Percentiles rank a stretch among this genome's conserved stretches.
Evolutionary conservation across 2,888 invertebrate species (phyloP).

Genomic region (Pyrocoelia pectoralis): DNA sequence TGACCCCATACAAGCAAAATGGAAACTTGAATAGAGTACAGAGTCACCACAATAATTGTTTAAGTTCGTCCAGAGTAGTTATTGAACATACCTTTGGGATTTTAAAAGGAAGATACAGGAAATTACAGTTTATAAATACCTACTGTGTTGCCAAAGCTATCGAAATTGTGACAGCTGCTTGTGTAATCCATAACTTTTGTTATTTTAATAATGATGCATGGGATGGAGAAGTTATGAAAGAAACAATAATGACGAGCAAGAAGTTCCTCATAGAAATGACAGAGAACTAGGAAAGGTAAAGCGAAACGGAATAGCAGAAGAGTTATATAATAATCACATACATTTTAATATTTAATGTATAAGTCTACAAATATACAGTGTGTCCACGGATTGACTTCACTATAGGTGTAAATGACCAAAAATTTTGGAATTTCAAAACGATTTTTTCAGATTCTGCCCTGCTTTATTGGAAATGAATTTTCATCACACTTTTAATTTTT

Average conservation of each 20-base stretch:
- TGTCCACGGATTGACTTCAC: too few species aligned
- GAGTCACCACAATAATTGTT: neutral
- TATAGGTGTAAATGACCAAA: too few species aligned
- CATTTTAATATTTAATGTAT: too few species aligned
- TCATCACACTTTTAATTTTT: too few species aligned
- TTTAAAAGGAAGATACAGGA: constrained; percentile 19
- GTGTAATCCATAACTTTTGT: constrained; percentile 19
- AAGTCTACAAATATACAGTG: too few species aligned
- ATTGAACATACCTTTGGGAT: constrained; percentile 24
- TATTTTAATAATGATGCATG: constrained; percentile 24
- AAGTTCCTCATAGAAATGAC: neutral
- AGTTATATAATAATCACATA: too few species aligned
- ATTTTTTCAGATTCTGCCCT: too few species aligned
- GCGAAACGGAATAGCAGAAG: too few species aligned
- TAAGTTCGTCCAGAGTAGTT: neutral
- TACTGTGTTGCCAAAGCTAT: constrained; percentile 18
- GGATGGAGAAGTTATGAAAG: neutral
- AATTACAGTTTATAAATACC: constrained; percentile 14
- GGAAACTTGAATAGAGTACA: neutral
- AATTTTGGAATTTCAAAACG: too few species aligned
- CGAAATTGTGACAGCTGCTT: constrained; percentile 19
- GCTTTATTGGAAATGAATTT: too few species aligned
- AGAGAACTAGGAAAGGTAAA: neutral
- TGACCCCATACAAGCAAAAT: neutral
- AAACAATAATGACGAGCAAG: neutral